Evolutionary conservation across 53 echinoderm and acorn worm species (phyloP).

Genomic region (Holothuria scabra): DNA sequence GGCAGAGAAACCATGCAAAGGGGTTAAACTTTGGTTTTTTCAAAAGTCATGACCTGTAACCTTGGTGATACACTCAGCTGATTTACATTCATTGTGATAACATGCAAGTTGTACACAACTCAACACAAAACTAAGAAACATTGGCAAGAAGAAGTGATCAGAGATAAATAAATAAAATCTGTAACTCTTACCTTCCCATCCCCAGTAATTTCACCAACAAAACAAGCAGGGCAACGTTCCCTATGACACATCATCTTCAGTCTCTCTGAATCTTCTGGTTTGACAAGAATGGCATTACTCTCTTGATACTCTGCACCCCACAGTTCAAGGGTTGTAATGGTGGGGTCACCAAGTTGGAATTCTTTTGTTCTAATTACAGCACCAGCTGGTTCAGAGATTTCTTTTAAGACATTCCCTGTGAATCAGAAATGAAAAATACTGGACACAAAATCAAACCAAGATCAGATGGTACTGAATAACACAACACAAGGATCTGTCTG

Average conservation of each 20-base stretch:
- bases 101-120: no score
- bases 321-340: slow-evolving; percentile 95
- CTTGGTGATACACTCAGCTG: no score
- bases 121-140: no score
- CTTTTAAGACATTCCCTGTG: slow-evolving; percentile 93
- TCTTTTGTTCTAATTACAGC: slow-evolving; percentile 91
- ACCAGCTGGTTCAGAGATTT: slow-evolving; percentile 93
- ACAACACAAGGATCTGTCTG: no score
- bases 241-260: slow-evolving; percentile 75
- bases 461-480: no score
- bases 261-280: slow-evolving; percentile 59
- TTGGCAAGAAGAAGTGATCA: no score
- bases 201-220: slow-evolving; percentile 93
- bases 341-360: slow-evolving; percentile 95
- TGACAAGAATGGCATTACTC: slow-evolving; percentile 88
- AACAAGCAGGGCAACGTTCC: slow-evolving; percentile 89
- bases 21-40: no score
- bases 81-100: no score
- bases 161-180: neutral
- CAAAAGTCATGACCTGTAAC: no score
- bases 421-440: no score
- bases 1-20: no score
- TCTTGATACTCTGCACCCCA: slow-evolving; percentile 99
- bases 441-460: no score
- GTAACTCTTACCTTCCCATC: slow-evolving; percentile 83